These are phyloP conservation scores for Thermophis baileyi DNA, from an alignment of 2,113 vertebrate species.

Conservation along the genomic window DNA sequence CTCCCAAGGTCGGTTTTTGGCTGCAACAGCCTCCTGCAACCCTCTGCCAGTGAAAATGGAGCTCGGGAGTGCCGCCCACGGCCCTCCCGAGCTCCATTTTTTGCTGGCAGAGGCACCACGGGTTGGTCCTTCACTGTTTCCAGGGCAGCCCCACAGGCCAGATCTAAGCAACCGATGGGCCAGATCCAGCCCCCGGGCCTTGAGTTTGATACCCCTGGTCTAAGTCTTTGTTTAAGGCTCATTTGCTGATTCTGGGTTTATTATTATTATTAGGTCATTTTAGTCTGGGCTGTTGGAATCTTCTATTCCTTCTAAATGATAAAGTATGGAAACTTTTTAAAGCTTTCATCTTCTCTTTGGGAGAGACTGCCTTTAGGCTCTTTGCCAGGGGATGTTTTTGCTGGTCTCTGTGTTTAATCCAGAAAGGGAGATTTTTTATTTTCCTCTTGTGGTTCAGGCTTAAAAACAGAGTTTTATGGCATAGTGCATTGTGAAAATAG, in stretches of 20 bases:
- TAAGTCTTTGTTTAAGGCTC: not conserved
- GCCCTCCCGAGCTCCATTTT: no score
- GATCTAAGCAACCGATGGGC: no score
- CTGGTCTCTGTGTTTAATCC: not conserved
- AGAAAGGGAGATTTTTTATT: not conserved
- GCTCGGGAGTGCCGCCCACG: no score
- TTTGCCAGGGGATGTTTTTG: not conserved
- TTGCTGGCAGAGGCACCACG: no score
- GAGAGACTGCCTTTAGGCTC: not conserved
- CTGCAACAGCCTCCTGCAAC: no score
- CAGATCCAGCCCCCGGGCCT: no score
- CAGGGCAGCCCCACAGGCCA: no score
- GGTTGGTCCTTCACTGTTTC: no score
- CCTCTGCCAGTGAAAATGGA: no score
- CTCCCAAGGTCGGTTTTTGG: no score
- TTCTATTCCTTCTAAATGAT: not conserved
- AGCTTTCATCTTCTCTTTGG: not conserved
- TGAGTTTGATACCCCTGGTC: no score
- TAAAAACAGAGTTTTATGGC: not conserved
- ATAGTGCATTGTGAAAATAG: not conserved
- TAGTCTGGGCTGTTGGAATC: not conserved
- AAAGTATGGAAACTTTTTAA: not conserved
- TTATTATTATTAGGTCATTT: not conserved
- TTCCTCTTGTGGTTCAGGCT: not conserved
- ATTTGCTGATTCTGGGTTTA: not conserved